Conservation (phyloP, 2,113 vertebrate genomes). For the Oostethus manadensis region DNA sequence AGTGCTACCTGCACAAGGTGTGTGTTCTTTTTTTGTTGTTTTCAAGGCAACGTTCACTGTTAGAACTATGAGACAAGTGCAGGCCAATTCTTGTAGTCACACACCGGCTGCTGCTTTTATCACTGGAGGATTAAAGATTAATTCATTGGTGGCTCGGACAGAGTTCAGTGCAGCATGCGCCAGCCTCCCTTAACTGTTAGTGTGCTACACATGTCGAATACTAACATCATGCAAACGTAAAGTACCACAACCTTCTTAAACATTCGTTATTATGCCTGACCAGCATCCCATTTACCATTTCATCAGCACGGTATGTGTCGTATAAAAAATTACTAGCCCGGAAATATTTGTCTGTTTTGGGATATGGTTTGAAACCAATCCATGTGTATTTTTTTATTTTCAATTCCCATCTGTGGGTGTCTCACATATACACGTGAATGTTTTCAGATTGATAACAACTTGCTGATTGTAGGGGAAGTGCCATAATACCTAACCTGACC, state of each 20-base stretch:
- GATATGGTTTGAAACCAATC: constrained; percentile 35
- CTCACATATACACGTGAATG: constrained; percentile 5
- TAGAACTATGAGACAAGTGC: constrained; percentile 25
- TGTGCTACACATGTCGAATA: constrained; percentile 30
- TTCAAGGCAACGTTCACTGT: not conserved
- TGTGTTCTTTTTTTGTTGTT: constrained; percentile 1
- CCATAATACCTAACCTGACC: not conserved
- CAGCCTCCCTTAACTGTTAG: constrained; percentile 22
- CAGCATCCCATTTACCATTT: constrained; percentile 37
- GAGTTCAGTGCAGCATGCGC: constrained; percentile 36
- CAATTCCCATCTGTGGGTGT: constrained; percentile 20
- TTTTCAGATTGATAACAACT: constrained; percentile 24
- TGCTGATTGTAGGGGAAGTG: constrained; percentile 4
- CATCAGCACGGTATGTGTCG: constrained; percentile 23
- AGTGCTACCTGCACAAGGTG: not conserved
- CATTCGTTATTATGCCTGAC: constrained; percentile 33
- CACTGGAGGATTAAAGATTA: constrained; percentile 47
- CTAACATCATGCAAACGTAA: constrained; percentile 19
- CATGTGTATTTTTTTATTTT: constrained; percentile 11
- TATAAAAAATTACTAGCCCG: constrained; percentile 37
- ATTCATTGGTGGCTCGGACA: constrained; percentile 41
- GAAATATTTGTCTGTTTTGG: constrained; percentile 28
- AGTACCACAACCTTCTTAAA: constrained; percentile 35
- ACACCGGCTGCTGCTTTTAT: constrained; percentile 32
- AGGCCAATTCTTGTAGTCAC: constrained; percentile 21